Evolutionary conservation across 2,797 vertebrate genomes (phyloP).

Genomic region (Spondyliosoma cantharus): DNA sequence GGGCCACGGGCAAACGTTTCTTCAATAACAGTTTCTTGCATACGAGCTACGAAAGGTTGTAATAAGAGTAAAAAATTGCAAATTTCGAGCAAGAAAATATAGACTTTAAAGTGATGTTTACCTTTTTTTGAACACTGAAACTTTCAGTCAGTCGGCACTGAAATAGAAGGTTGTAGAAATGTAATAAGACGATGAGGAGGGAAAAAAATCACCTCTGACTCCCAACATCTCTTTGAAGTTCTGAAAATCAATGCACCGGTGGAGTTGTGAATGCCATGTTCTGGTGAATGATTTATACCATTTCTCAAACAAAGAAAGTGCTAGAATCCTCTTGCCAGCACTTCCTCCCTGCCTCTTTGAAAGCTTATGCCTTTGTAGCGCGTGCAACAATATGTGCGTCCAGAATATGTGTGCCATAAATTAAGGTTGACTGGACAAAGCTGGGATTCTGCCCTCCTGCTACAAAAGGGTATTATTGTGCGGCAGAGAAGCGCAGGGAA

Average conservation of each 20-base stretch:
- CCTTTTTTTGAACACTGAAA: slow-evolving; percentile 28
- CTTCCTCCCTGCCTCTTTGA: slow-evolving; percentile 75
- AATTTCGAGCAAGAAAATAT: slow-evolving; percentile 30
- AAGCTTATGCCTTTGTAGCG: slow-evolving; percentile 79
- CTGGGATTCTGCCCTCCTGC: slow-evolving; percentile 83
- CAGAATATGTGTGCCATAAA: slow-evolving; percentile 84
- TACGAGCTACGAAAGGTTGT: slow-evolving; percentile 20
- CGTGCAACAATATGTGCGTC: slow-evolving; percentile 78
- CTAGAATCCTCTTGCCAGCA: slow-evolving; percentile 77
- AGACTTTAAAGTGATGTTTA: slow-evolving; percentile 37
- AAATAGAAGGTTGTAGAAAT: slow-evolving; percentile 72
- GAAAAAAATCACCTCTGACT: slow-evolving; percentile 69
- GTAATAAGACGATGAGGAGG: slow-evolving; percentile 66
- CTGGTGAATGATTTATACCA: slow-evolving; percentile 81
- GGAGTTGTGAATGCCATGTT: slow-evolving; percentile 79
- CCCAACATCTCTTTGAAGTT: slow-evolving; percentile 76
- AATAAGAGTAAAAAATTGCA: slow-evolving; percentile 5
- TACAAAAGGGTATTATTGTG: slow-evolving; percentile 85
- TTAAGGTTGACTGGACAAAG: slow-evolving; percentile 87
- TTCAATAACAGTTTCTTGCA: slow-evolving; percentile 41
- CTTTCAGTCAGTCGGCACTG: slow-evolving; percentile 55
- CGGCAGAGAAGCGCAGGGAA: slow-evolving; percentile 73
- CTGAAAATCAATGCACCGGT: slow-evolving; percentile 76
- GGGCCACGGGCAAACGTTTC: slow-evolving; percentile 43
- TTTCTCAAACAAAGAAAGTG: slow-evolving; percentile 80